Evolutionary conservation across 2,113 vertebrate genomes (phyloP), one percentile per base, ranked within the genome.

Genomic region (Delphinapterus leucas): DNA sequence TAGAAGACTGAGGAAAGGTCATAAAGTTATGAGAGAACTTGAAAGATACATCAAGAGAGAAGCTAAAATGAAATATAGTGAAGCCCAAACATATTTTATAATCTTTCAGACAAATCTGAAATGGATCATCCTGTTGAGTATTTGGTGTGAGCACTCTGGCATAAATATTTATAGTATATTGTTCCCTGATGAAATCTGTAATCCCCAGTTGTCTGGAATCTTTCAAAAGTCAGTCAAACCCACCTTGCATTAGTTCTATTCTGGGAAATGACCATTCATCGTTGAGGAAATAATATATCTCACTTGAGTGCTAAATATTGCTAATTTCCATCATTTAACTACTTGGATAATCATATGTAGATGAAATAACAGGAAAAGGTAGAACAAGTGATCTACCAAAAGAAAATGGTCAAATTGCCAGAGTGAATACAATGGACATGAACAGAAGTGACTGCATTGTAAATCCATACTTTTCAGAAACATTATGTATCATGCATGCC

Each of bases 401-500:
- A 93, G 25, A 79, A 90, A 88, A 67, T 44, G 33, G 55, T 88
- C 71, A 92, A 44, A 83, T 85, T 94, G 47, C 33, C 15, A 93
- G 53, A 71, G 44, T 93, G 47, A 90, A 97, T 96, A 97, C 91
- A 96, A 97, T 97, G 92, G 96, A 97, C 87, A 95, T 88, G 80
- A 83, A 76, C 31, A 76, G 68, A 89, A 93, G 77, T 63, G 83
- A 98, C 95, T 79, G 58, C 63, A 94, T 60, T 98, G 93, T 96
- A 98, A 98, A 97, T 95, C 81, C 53, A 79, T 36, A 70, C 74
- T 97, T 98, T 77, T 96, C 96, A 98, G 71, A 74, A 89, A 77
- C n/a, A 65, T 92, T 81, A 47, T 65, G 38, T 7, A 47, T n/a
- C 49, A 67, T 47, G 8, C 23, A 90, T 53, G 36, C 31, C 21